phyloP scores from a whole-genome alignment of 1,140 invertebrate species.

The Cotesia typhae region DNA sequence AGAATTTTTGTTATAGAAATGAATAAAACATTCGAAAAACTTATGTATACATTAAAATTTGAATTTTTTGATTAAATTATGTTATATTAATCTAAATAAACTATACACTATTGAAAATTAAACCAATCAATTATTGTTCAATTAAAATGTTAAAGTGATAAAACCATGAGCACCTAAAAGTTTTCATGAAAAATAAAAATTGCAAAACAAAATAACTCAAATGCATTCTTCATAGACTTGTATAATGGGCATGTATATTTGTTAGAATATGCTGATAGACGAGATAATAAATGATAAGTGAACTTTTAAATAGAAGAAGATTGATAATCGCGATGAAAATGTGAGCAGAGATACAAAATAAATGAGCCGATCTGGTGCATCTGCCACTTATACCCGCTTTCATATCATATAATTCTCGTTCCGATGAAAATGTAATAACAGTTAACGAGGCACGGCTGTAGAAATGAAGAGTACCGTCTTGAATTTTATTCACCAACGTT shows the following conservation, averaged over 20 bases:
- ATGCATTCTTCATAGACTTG: too few relatives aligned
- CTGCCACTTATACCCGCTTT: slow-evolving; percentile 2
- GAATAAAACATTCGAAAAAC: too few relatives aligned
- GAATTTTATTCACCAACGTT: neutral
- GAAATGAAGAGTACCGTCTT: slow-evolving; percentile 26
- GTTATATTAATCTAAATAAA: too few relatives aligned
- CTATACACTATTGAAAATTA: too few relatives aligned
- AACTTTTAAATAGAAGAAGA: neutral
- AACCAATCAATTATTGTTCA: too few relatives aligned
- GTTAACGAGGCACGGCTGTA: slow-evolving; percentile 25
- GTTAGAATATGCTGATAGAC: neutral
- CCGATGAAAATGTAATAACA: slow-evolving; percentile 10
- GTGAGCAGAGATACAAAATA: neutral
- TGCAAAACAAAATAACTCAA: too few relatives aligned
- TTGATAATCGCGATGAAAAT: neutral
- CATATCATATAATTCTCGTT: neutral
- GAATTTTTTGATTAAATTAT: too few relatives aligned
- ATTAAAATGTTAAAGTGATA: too few relatives aligned
- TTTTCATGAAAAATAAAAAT: too few relatives aligned
- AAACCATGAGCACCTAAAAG: too few relatives aligned
- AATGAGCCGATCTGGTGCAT: slow-evolving; percentile 12
- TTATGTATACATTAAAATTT: too few relatives aligned
- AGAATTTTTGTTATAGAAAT: too few relatives aligned
- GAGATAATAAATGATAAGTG: neutral
- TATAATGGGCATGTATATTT: neutral